These are phyloP conservation scores for Drosophila affinis DNA, from an alignment of 2,888 invertebrate genomes.

Conservation along the genomic window DNA sequence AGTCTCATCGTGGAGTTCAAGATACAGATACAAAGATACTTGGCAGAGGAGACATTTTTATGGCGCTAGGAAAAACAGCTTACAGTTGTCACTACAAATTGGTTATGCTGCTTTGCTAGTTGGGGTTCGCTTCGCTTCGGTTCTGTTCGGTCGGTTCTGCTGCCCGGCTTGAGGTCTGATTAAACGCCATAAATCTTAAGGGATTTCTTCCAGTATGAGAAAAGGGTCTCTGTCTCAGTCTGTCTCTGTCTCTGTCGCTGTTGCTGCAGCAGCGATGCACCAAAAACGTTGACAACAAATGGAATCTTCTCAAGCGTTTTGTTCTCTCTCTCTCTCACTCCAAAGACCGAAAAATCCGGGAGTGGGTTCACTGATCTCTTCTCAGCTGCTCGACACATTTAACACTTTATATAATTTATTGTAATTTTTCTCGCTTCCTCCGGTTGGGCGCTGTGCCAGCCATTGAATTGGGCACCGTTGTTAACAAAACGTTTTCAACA, in stretches of 20 bases:
- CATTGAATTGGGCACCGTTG: conserved; percentile 52
- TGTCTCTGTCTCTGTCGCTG: neutral
- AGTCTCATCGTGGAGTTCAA: conserved; percentile 32
- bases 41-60: conserved; percentile 46
- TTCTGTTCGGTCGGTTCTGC: conserved; percentile 30
- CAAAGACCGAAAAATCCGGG: conserved; percentile 18
- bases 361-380: conserved; percentile 49
- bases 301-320: conserved; percentile 59
- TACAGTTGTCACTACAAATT: conserved; percentile 78
- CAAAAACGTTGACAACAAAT: conserved; percentile 28
- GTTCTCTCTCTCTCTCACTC: conserved; percentile 19
- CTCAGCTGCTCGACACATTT: conserved; percentile 58
- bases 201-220: conserved; percentile 22
- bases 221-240: neutral
- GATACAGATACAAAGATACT: conserved; percentile 39
- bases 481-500: conserved; percentile 79
- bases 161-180: conserved; percentile 52
- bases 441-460: conserved; percentile 1
- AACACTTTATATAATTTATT: conserved; percentile 80
- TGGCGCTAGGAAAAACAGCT: conserved; percentile 70
- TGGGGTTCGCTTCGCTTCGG: conserved; percentile 10
- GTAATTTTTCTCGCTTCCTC: conserved; percentile 60
- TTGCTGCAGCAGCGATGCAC: conserved; percentile 1
- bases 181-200: conserved; percentile 72
- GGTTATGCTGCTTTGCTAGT: conserved; percentile 48